These are phyloP conservation scores for Rhingia campestris DNA, from an alignment of 2,888 invertebrate genomes.

Conservation along the genomic window DNA sequence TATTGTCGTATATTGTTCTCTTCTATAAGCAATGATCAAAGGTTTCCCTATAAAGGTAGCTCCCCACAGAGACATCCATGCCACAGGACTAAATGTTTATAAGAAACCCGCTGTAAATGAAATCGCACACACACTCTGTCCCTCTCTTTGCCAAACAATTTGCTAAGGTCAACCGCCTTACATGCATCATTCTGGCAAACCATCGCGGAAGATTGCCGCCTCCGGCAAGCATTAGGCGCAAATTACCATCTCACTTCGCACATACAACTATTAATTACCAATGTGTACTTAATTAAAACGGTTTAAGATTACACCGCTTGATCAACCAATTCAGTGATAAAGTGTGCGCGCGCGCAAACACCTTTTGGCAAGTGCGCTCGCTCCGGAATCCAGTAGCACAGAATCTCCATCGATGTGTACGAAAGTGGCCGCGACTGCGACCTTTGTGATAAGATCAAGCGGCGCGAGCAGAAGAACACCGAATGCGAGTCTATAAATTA, in stretches of 20 bases:
- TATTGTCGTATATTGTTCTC: no score
- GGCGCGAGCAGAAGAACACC: constrained; percentile 61
- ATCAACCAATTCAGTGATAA: constrained; percentile 69
- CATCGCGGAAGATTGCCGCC: constrained; percentile 31
- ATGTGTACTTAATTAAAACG: constrained; percentile 75
- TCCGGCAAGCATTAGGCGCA: constrained; percentile 61
- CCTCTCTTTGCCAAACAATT: constrained; percentile 46
- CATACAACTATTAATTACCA: constrained; percentile 73
- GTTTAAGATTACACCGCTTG: constrained; percentile 72
- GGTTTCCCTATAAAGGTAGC: no score
- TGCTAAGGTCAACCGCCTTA: constrained; percentile 70
- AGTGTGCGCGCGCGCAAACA: constrained; percentile 50
- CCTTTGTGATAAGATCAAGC: constrained; percentile 74
- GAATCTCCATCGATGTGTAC: constrained; percentile 20
- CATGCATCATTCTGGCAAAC: constrained; percentile 26
- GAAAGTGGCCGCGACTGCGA: constrained; percentile 57
- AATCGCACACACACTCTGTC: constrained; percentile 25
- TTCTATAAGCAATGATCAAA: no score
- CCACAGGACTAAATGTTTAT: constrained; percentile 18
- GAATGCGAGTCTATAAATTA: constrained; percentile 72
- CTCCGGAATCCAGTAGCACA: constrained; percentile 52
- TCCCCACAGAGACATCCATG: no score
- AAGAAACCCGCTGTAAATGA: constrained; percentile 24
- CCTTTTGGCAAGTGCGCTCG: constrained; percentile 67
- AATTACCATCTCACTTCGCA: constrained; percentile 73